These are phyloP conservation scores for Pocillopora damicornis DNA, from an alignment of 64 coral and sea anemone genomes.

Conservation along the genomic window DNA sequence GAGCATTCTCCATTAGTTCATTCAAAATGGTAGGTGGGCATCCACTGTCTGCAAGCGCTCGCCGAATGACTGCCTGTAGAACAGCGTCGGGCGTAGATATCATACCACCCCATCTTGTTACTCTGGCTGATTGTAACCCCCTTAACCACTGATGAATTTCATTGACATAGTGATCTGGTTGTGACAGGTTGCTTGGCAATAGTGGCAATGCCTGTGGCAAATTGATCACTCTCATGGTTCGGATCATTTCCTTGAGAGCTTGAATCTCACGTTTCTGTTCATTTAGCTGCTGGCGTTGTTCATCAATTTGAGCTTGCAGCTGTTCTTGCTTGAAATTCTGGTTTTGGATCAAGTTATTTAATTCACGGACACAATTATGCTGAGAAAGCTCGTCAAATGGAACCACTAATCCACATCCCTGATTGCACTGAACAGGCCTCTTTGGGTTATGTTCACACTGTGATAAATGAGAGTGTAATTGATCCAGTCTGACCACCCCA, in stretches of 20 bases:
- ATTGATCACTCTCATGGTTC: constrained; percentile 80
- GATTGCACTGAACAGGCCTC: constrained; percentile 75
- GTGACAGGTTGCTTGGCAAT: constrained; percentile 31
- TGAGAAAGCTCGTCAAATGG: constrained; percentile 88
- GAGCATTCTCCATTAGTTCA: constrained; percentile 97
- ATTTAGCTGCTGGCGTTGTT: constrained; percentile 77
- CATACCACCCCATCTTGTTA: constrained; percentile 94
- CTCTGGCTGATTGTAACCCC: constrained; percentile 69
- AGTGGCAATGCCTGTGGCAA: constrained; percentile 64
- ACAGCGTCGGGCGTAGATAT: constrained; percentile 94
- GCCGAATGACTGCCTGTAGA: constrained; percentile 79
- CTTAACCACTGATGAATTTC: constrained; percentile 69
- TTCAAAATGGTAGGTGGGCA: constrained; percentile 83
- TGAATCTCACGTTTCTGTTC: constrained; percentile 90
- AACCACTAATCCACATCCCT: constrained; percentile 84
- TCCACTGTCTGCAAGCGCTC: constrained; percentile 78
- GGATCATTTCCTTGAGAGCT: constrained; percentile 88
- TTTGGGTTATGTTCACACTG: constrained; percentile 95
- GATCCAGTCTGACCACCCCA: constrained; percentile 73
- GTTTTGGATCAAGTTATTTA: constrained; percentile 81
- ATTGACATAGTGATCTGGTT: constrained; percentile 55
- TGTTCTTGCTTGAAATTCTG: constrained; percentile 86
- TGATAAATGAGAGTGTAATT: constrained; percentile 68
- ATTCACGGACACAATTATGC: constrained; percentile 88
- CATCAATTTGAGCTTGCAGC: constrained; percentile 86